These are phyloP conservation scores for Radopholus similis DNA, from an alignment of 1,140 invertebrate species.

Conservation along the genomic window DNA sequence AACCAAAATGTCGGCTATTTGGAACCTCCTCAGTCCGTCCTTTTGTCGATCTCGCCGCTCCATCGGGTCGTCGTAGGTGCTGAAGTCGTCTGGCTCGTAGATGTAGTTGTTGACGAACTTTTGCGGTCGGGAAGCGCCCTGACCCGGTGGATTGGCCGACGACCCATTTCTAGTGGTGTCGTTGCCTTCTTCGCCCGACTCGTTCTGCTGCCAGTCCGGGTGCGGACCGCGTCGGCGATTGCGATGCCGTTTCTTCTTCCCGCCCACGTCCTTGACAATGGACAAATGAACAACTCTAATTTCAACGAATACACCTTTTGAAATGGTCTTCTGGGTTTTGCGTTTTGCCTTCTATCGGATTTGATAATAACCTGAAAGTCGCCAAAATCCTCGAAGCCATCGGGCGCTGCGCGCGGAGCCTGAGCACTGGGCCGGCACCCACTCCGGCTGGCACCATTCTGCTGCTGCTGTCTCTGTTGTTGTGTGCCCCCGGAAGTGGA, in stretches of 20 bases:
- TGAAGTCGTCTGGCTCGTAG: constrained; percentile 22
- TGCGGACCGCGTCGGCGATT: neutral
- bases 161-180: neutral
- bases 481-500: neutral
- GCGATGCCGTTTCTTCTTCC: constrained; percentile 1
- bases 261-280: constrained; percentile 4
- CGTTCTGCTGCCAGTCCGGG: neutral
- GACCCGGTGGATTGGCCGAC: neutral
- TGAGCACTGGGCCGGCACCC: neutral
- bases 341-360: neutral
- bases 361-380: constrained; percentile 16
- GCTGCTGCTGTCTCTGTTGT: neutral
- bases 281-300: neutral
- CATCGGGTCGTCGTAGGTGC: constrained; percentile 25
- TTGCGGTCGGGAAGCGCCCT: neutral
- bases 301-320: constrained; percentile 2
- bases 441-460: neutral
- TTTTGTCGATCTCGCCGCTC: constrained; percentile 1
- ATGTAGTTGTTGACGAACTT: constrained; percentile 27
- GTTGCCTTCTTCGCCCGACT: neutral
- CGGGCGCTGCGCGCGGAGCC: neutral
- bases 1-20: constrained; percentile 18
- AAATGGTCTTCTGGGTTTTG: neutral
- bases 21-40: constrained; percentile 5
- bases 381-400: constrained; percentile 27